Percentiles rank a stretch among this genome's conserved stretches.
Conservation (phyloP, 2,888 invertebrate species). For the Electrophaes corylata region DNA sequence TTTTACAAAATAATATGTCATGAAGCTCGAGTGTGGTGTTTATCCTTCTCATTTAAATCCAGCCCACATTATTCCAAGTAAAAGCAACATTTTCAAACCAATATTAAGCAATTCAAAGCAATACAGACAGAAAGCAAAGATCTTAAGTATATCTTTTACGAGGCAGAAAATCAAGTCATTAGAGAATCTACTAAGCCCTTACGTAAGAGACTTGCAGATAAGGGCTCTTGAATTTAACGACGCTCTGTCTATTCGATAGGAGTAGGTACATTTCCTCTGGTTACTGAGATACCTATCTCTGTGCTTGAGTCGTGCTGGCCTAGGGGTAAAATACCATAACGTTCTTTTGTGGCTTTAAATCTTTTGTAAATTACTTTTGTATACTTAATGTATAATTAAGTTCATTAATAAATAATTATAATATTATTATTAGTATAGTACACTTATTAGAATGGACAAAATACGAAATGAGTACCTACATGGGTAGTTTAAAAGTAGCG, state of each 20-base stretch:
- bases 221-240: slow-evolving; percentile 67
- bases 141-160: slow-evolving; percentile 54
- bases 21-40: too few relatives aligned
- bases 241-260: slow-evolving; percentile 62
- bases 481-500: too few relatives aligned
- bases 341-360: background rate
- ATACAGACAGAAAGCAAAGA: slow-evolving; percentile 32
- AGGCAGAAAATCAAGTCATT: slow-evolving; percentile 71
- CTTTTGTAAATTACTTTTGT: too few relatives aligned
- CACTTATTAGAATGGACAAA: too few relatives aligned
- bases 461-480: too few relatives aligned
- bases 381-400: too few relatives aligned
- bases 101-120: slow-evolving; percentile 29
- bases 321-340: background rate
- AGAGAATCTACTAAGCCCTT: slow-evolving; percentile 62
- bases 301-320: slow-evolving; percentile 10
- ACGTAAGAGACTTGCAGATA: slow-evolving; percentile 67
- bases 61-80: background rate
- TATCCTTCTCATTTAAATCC: background rate
- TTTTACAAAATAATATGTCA: too few relatives aligned
- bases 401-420: too few relatives aligned
- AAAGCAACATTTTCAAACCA: slow-evolving; percentile 6
- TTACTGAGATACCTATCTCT: slow-evolving; percentile 27
- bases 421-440: too few relatives aligned
- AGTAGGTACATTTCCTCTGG: slow-evolving; percentile 51